Evolutionary conservation across 2,888 invertebrate species (phyloP).

Genomic region (Calephelis perditalis): DNA sequence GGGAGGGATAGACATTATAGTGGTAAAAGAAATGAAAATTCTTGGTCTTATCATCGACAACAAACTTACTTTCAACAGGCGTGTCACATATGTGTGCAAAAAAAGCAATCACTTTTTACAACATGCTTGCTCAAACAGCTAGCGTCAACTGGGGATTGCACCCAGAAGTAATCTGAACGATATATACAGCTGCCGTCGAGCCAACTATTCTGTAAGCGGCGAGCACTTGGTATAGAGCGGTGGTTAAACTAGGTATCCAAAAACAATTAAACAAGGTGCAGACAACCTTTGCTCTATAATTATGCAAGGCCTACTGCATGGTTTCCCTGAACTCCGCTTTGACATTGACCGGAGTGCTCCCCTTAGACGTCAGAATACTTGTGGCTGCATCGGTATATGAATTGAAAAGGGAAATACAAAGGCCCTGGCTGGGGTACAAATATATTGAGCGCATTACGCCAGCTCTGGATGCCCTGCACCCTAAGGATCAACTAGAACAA

Average conservation of each 20-base stretch:
- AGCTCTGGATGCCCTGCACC: slow-evolving; percentile 9
- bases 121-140: slow-evolving; percentile 13
- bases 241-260: not conserved
- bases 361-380: slow-evolving; percentile 16
- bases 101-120: slow-evolving; percentile 13
- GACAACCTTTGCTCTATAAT: slow-evolving; percentile 10
- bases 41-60: slow-evolving; percentile 15
- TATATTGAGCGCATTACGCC: slow-evolving; percentile 8
- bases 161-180: slow-evolving; percentile 11
- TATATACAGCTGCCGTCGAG: slow-evolving; percentile 16
- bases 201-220: slow-evolving; percentile 18
- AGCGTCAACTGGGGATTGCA: slow-evolving; percentile 20
- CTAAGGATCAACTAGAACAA: not conserved
- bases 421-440: slow-evolving; percentile 10
- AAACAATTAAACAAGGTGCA: slow-evolving; percentile 11
- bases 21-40: slow-evolving; percentile 12
- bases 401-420: slow-evolving; percentile 18
- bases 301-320: slow-evolving; percentile 16
- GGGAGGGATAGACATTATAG: not conserved
- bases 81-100: slow-evolving; percentile 7
- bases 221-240: slow-evolving; percentile 8
- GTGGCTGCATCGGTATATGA: slow-evolving; percentile 18
- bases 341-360: slow-evolving; percentile 9
- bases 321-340: slow-evolving; percentile 7
- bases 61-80: slow-evolving; percentile 15